Evolutionary conservation across 1,140 invertebrate genomes (phyloP).

Genomic region (Eufriesea mexicana): DNA sequence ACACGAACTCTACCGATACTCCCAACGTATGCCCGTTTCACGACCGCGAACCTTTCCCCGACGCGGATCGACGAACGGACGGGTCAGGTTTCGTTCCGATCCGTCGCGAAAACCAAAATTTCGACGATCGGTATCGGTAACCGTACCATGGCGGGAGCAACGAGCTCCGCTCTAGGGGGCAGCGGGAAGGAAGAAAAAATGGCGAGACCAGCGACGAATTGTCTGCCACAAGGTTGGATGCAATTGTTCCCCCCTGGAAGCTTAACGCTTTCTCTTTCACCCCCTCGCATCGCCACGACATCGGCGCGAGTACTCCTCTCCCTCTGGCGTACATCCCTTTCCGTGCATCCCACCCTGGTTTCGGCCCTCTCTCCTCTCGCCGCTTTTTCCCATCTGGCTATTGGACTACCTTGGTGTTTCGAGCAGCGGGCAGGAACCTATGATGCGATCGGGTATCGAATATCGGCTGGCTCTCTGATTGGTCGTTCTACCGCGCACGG

Average conservation of each 20-base stretch:
- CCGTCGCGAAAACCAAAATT: neutral
- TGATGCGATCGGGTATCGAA: constrained; percentile 82
- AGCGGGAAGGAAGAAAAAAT: constrained; percentile 64
- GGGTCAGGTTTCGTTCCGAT: neutral
- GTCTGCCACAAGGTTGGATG: constrained; percentile 65
- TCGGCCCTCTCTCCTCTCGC: constrained; percentile 66
- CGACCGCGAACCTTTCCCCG: too few relatives aligned
- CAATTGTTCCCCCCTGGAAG: constrained; percentile 59
- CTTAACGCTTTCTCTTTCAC: constrained; percentile 62
- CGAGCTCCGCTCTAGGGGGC: constrained; percentile 13
- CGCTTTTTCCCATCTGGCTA: constrained; percentile 81
- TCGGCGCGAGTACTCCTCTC: constrained; percentile 58
- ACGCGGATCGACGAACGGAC: too few relatives aligned
- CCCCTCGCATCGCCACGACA: constrained; percentile 62
- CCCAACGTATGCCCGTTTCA: too few relatives aligned
- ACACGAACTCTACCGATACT: too few relatives aligned
- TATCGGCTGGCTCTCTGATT: constrained; percentile 81
- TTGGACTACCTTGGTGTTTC: constrained; percentile 78
- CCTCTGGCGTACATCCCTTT: constrained; percentile 60
- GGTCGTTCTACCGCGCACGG: constrained; percentile 79
- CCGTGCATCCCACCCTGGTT: constrained; percentile 69
- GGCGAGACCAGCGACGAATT: constrained; percentile 71
- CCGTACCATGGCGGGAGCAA: neutral
- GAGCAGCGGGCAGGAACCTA: constrained; percentile 77
- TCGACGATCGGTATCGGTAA: too few relatives aligned